phyloP scores from a whole-genome alignment of 2,113 vertebrate genomes.

The Gnathonemus longibarbis region DNA sequence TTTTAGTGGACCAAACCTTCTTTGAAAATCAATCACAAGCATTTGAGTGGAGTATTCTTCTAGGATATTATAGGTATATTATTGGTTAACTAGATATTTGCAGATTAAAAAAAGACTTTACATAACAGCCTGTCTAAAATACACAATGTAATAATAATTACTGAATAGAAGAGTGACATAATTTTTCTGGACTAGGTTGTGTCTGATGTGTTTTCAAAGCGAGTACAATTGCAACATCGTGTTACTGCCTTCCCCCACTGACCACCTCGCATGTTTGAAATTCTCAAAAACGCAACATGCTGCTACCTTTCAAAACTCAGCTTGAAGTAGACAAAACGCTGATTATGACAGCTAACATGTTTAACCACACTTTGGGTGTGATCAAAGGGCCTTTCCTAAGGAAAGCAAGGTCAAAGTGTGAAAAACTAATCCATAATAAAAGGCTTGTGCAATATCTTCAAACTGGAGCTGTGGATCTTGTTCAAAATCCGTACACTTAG shows the following conservation, averaged over 20 bases:
- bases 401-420: not conserved
- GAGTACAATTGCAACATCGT: not conserved
- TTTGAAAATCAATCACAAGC: not conserved
- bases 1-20: not conserved
- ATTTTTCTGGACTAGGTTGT: not conserved
- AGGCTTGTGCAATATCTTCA: not conserved
- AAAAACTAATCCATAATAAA: not conserved
- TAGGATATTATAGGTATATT: not conserved
- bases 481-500: too few species aligned
- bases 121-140: not conserved
- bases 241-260: not conserved
- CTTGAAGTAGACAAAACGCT: not conserved
- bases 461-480: too few species aligned
- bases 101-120: not conserved
- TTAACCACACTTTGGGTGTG: not conserved
- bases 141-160: not conserved
- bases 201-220: not conserved
- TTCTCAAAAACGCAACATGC: not conserved
- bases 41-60: not conserved
- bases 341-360: not conserved
- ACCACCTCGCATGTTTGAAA: not conserved
- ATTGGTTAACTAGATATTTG: not conserved
- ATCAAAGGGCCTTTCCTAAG: not conserved
- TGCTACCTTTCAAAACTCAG: not conserved
- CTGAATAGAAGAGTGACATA: not conserved